Evolutionary conservation across 2,888 invertebrate species (phyloP).

Genomic region (Parnassius glacialis): DNA sequence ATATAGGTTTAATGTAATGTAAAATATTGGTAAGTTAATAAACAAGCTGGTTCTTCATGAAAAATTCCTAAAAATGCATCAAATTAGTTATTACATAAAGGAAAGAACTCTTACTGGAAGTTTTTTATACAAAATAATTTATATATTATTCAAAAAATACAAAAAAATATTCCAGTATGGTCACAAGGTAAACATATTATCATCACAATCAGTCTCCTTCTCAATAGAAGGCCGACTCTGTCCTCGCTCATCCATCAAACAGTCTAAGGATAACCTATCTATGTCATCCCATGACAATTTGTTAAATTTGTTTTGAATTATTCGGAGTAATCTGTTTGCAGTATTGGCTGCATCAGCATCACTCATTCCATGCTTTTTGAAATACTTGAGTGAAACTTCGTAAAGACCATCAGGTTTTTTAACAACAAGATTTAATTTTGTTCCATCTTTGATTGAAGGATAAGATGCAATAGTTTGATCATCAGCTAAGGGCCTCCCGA

Average conservation of each 20-base stretch:
- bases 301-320: slow-evolving; percentile 75
- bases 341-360: slow-evolving; percentile 84
- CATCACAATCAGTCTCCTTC: slow-evolving; percentile 47
- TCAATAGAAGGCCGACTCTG: slow-evolving; percentile 37
- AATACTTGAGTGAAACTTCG: slow-evolving; percentile 79
- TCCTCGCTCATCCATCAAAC: slow-evolving; percentile 48
- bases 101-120: no score
- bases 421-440: slow-evolving; percentile 86
- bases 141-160: slow-evolving; percentile 24
- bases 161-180: slow-evolving; percentile 31
- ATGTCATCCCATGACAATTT: slow-evolving; percentile 82
- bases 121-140: no score
- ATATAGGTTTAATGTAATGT: no score
- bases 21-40: no score
- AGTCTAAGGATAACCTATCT: slow-evolving; percentile 74
- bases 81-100: no score
- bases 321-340: slow-evolving; percentile 80
- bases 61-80: no score
- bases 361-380: slow-evolving; percentile 80
- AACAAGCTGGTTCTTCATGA: no score
- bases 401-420: slow-evolving; percentile 84
- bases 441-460: slow-evolving; percentile 87
- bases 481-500: slow-evolving; percentile 86
- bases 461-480: slow-evolving; percentile 86
- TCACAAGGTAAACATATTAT: slow-evolving; percentile 51